Evolutionary conservation across 1,140 invertebrate species (phyloP).

Genomic region (Procambarus clarkii): DNA sequence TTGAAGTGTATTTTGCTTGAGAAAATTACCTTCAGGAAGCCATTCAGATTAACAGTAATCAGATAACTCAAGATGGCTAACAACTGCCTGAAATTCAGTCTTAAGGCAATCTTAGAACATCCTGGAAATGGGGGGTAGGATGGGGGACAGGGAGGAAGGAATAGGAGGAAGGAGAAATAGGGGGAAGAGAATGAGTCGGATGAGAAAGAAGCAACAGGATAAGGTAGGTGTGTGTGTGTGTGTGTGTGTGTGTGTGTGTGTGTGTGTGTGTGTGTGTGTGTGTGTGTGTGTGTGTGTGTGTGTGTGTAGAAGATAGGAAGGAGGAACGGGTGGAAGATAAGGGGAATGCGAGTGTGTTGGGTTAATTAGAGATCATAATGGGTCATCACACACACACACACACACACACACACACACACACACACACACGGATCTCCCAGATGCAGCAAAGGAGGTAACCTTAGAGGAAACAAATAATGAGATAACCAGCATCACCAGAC

Average conservation of each 20-base stretch:
- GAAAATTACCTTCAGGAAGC: background rate
- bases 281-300: too few relatives aligned
- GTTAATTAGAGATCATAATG: too few relatives aligned
- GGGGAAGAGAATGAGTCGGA: background rate
- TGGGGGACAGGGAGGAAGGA: background rate
- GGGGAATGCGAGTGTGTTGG: background rate
- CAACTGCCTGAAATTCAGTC: conserved; percentile 25
- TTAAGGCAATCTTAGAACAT: background rate
- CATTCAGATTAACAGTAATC: conserved; percentile 7
- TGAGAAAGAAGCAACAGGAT: too few relatives aligned
- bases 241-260: too few relatives aligned
- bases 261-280: too few relatives aligned
- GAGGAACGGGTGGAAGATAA: background rate
- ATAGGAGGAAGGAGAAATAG: background rate
- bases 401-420: background rate
- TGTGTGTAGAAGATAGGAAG: too few relatives aligned
- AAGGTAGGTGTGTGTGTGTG: too few relatives aligned
- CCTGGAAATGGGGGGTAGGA: background rate
- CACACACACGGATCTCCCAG: background rate
- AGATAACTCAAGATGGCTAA: background rate
- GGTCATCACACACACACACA: background rate
- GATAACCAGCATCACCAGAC: too few relatives aligned
- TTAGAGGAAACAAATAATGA: too few relatives aligned
- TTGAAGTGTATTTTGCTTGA: background rate
- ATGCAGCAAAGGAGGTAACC: too few relatives aligned